Evolutionary conservation across 2,797 vertebrate genomes (phyloP).

Genomic region (Poecilia velifera): DNA sequence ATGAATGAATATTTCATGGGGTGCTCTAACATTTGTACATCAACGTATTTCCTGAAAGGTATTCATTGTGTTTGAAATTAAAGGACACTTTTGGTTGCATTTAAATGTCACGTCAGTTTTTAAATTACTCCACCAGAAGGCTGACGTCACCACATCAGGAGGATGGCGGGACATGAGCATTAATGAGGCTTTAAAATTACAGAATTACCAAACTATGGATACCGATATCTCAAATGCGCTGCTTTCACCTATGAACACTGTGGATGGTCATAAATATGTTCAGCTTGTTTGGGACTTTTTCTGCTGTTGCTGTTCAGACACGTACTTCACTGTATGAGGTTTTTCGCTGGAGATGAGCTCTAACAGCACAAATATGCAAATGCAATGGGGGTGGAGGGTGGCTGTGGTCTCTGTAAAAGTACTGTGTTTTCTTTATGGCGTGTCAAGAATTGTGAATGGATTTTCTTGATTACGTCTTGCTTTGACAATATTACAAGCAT

Average conservation of each 20-base stretch:
- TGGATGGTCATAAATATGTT: background rate
- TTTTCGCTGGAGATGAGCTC: background rate
- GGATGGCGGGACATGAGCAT: background rate
- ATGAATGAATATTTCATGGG: background rate
- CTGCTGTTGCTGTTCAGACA: slow-evolving; percentile 6
- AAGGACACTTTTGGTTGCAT: background rate
- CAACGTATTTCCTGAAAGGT: background rate
- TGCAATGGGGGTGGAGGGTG: no score
- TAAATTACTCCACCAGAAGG: background rate
- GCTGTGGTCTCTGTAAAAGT: background rate
- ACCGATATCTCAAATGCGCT: background rate
- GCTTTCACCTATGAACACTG: background rate
- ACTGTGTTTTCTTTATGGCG: background rate
- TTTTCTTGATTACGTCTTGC: background rate
- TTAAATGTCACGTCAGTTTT: background rate
- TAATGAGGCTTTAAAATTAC: background rate
- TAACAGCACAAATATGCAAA: background rate
- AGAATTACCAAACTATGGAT: background rate
- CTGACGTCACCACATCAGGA: background rate
- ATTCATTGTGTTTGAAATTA: background rate
- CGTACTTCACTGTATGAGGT: background rate
- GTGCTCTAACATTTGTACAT: background rate
- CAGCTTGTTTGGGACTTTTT: background rate
- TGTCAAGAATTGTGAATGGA: background rate
- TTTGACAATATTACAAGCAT: background rate